phyloP scores from a whole-genome alignment of 2,888 invertebrate species.

The Drosophila mimica region DNA sequence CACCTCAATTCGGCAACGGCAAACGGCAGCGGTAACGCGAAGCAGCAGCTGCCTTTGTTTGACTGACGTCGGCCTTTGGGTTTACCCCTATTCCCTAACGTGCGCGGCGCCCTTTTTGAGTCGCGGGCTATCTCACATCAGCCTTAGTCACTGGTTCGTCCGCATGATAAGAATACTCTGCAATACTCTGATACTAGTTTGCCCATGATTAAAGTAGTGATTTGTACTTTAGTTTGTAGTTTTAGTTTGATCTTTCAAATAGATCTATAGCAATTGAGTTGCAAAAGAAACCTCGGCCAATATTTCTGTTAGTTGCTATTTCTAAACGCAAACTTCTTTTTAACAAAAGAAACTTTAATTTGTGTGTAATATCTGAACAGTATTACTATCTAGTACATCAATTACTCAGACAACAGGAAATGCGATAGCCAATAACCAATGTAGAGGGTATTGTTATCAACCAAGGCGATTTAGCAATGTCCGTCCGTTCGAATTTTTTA shows the following conservation, averaged over 20 bases:
- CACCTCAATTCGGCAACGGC: slow-evolving; percentile 45
- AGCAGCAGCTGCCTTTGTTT: slow-evolving; percentile 46
- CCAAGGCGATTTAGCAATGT: not conserved
- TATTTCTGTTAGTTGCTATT: not conserved
- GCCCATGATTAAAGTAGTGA: not conserved
- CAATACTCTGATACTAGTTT: not conserved
- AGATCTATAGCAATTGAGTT: not conserved
- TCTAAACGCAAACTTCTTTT: not conserved
- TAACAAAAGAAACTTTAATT: not conserved
- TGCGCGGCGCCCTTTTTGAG: slow-evolving; percentile 12
- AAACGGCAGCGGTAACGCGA: slow-evolving; percentile 36
- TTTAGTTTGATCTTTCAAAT: not conserved
- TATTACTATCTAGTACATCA: slow-evolving; percentile 20
- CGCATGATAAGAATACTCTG: slow-evolving; percentile 22
- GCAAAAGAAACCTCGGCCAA: not conserved
- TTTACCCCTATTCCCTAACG: not conserved
- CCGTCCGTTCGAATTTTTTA: not conserved
- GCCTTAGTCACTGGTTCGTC: slow-evolving; percentile 17
- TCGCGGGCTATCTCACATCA: slow-evolving; percentile 37
- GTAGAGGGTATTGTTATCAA: not conserved
- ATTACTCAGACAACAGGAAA: slow-evolving; percentile 17
- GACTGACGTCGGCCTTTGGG: slow-evolving; percentile 16
- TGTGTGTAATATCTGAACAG: not conserved
- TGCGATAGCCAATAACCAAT: not conserved
- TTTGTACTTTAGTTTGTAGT: not conserved